Conservation (phyloP, 2,888 invertebrate genomes). For the Protonemura montana region DNA sequence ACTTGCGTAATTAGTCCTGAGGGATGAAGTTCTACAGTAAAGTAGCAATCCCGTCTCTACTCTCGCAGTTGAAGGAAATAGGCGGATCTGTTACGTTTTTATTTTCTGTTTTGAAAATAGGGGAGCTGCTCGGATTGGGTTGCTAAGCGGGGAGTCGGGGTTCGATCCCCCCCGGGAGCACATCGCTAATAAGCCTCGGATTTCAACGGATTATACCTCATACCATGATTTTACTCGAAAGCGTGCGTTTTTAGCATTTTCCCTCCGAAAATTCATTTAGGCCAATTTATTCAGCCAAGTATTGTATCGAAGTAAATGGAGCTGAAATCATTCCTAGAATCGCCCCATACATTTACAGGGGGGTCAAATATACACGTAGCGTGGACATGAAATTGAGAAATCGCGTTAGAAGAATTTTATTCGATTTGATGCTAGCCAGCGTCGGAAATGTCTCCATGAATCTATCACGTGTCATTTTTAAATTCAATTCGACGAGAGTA, state of each 20-base stretch:
- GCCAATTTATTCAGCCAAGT: neutral
- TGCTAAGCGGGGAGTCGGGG: constrained; percentile 32
- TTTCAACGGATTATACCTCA: constrained; percentile 27
- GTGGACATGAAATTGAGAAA: neutral
- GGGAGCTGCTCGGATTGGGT: constrained; percentile 36
- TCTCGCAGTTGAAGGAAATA: constrained; percentile 24
- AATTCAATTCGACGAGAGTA: neutral
- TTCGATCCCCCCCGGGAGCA: constrained; percentile 15
- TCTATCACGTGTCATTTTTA: neutral
- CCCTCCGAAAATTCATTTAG: neutral
- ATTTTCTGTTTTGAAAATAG: constrained; percentile 42
- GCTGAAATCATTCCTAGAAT: neutral
- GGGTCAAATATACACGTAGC: neutral
- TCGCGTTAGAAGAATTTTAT: neutral
- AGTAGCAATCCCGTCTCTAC: neutral
- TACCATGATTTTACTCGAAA: neutral
- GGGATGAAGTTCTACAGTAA: neutral
- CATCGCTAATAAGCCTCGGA: constrained; percentile 33
- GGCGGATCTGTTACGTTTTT: constrained; percentile 37
- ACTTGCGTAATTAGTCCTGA: constrained; percentile 31
- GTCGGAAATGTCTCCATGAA: neutral
- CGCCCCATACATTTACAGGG: neutral
- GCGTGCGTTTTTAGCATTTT: neutral
- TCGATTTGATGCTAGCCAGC: neutral
- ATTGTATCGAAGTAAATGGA: constrained; percentile 1